Conservation (phyloP, 1,140 invertebrate species). For the Aphidius gifuensis region DNA sequence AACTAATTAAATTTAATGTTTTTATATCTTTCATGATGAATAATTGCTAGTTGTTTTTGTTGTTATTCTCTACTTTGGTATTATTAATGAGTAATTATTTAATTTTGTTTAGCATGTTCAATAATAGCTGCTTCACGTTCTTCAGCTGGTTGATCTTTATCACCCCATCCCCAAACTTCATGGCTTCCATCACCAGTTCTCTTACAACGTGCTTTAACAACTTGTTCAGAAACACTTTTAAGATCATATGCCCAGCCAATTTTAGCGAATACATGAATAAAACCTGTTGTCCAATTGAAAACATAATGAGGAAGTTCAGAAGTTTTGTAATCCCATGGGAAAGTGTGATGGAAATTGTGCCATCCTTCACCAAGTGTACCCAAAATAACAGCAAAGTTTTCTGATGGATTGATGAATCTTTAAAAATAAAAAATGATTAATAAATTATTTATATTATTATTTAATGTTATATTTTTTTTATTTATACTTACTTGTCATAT, state of each 20-base stretch:
- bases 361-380: constrained; percentile 58
- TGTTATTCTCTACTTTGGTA: too few species aligned
- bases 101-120: constrained; percentile 14
- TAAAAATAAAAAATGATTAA: not conserved
- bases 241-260: constrained; percentile 82
- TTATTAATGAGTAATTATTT: too few species aligned
- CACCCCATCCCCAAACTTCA: constrained; percentile 79
- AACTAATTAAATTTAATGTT: too few species aligned
- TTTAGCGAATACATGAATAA: constrained; percentile 66
- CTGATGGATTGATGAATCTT: constrained; percentile 54
- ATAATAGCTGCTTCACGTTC: constrained; percentile 65
- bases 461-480: not conserved
- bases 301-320: constrained; percentile 60
- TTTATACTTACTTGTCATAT: constrained; percentile 64
- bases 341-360: constrained; percentile 89
- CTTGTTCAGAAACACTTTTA: constrained; percentile 59
- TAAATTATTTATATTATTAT: too few species aligned
- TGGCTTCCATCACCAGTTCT: constrained; percentile 61
- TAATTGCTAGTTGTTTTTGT: too few species aligned
- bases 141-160: constrained; percentile 70
- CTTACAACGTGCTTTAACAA: constrained; percentile 54
- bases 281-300: constrained; percentile 61
- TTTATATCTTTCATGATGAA: too few species aligned
- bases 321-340: constrained; percentile 78
- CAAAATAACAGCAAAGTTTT: constrained; percentile 38